A percentile compares a stretch with the other conserved stretches of the same genome.
Conservation (phyloP, 2,797 vertebrate genomes). For the Salmo trutta region DNA sequence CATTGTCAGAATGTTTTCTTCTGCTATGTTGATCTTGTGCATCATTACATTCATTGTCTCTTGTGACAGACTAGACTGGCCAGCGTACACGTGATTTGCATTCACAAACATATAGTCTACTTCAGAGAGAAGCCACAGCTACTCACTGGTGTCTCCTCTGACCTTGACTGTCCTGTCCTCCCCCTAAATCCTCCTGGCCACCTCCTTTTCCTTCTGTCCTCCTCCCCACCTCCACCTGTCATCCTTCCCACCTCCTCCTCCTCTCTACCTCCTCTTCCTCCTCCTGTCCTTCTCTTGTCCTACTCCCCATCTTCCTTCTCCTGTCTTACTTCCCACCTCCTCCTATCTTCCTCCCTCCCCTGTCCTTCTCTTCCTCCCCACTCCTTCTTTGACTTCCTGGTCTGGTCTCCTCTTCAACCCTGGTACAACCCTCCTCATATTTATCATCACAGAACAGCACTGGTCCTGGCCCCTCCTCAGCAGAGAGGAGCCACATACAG, state of each 20-base stretch:
- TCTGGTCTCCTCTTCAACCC: not conserved
- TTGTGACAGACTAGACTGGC: not conserved
- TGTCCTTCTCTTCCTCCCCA: not conserved
- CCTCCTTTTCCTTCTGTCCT: not conserved
- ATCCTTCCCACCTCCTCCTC: not conserved
- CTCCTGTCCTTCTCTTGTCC: not conserved
- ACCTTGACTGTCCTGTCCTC: conserved; percentile 29
- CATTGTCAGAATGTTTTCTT: not conserved
- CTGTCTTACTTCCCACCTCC: too few species aligned
- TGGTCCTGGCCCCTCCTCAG: not conserved
- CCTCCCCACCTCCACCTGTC: not conserved
- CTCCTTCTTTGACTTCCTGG: not conserved
- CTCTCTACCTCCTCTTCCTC: not conserved
- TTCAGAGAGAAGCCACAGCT: not conserved
- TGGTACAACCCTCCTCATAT: not conserved
- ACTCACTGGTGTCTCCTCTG: conserved; percentile 7
- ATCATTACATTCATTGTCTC: not conserved
- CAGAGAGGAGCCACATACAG: not conserved
- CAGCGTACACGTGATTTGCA: not conserved
- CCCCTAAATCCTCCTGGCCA: not conserved
- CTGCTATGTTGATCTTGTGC: not conserved
- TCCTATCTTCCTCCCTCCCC: too few species aligned
- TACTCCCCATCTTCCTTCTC: not conserved
- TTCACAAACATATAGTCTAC: not conserved
- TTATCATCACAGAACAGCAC: not conserved